Percentiles rank a stretch among this genome's conserved stretches.
phyloP scores from a whole-genome alignment of 2,888 invertebrate genomes.

The Ametastegia equiseti region DNA sequence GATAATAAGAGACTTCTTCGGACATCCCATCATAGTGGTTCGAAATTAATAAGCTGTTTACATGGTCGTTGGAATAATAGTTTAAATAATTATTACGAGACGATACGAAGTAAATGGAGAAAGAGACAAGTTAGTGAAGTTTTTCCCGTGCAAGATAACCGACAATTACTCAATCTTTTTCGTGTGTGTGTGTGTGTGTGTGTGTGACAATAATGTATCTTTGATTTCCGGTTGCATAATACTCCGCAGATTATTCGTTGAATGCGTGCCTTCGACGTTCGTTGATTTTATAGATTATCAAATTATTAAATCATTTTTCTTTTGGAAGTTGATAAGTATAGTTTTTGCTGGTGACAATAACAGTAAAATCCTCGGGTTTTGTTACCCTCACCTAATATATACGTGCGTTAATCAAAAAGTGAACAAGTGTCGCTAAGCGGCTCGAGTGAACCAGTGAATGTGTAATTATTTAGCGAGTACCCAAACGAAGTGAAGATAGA shows the following conservation, averaged over 20 bases:
- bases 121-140: background rate
- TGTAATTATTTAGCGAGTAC: background rate
- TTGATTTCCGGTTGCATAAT: background rate
- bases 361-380: background rate
- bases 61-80: background rate
- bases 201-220: constrained; percentile 23
- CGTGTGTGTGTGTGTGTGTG: too few species aligned
- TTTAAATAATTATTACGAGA: background rate
- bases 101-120: background rate
- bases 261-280: background rate
- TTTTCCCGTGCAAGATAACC: background rate
- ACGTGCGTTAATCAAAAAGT: background rate
- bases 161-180: background rate
- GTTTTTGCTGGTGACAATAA: background rate
- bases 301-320: background rate
- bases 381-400: background rate
- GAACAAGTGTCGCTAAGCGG: background rate
- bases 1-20: background rate
- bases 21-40: background rate
- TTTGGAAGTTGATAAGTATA: background rate
- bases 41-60: background rate
- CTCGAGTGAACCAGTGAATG: background rate
- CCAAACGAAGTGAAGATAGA: background rate
- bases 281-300: background rate
- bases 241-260: background rate